Conservation (phyloP, 2,888 invertebrate species). For the Drosophila meridiana region DNA sequence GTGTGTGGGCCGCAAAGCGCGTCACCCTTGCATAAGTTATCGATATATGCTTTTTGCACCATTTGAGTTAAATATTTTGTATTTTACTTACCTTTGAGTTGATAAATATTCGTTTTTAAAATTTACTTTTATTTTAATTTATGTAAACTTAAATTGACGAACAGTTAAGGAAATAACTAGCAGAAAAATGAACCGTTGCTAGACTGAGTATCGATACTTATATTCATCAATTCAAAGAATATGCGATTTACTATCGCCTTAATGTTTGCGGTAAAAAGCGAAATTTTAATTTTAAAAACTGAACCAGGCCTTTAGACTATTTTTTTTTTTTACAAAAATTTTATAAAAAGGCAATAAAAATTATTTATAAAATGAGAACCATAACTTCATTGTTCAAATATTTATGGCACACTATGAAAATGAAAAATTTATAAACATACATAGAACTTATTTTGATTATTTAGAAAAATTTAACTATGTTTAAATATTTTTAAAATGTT, state of each 20-base stretch:
- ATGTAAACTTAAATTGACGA: neutral
- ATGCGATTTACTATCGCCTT: too few relatives aligned
- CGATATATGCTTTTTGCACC: constrained; percentile 14
- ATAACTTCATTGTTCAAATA: neutral
- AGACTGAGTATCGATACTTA: neutral
- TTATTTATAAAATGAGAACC: neutral
- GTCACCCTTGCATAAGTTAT: constrained; percentile 2
- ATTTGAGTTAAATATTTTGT: neutral
- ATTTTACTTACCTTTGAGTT: neutral
- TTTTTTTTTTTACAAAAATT: too few relatives aligned
- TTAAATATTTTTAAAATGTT: neutral
- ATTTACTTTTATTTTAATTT: neutral
- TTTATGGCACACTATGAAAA: neutral
- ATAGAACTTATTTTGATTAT: too few relatives aligned
- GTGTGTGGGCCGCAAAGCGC: constrained; percentile 22
- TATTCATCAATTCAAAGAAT: neutral
- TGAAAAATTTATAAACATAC: too few relatives aligned
- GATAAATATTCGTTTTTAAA: neutral
- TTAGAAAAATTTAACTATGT: too few relatives aligned
- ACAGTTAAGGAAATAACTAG: neutral
- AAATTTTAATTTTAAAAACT: neutral
- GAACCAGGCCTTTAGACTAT: neutral
- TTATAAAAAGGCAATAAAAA: neutral
- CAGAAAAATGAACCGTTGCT: neutral
- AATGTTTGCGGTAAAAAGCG: neutral